A percentile compares a stretch with the other conserved stretches of the same genome.
phyloP scores from a whole-genome alignment of 2,113 vertebrate genomes.

The Acrocephalus arundinaceus region DNA sequence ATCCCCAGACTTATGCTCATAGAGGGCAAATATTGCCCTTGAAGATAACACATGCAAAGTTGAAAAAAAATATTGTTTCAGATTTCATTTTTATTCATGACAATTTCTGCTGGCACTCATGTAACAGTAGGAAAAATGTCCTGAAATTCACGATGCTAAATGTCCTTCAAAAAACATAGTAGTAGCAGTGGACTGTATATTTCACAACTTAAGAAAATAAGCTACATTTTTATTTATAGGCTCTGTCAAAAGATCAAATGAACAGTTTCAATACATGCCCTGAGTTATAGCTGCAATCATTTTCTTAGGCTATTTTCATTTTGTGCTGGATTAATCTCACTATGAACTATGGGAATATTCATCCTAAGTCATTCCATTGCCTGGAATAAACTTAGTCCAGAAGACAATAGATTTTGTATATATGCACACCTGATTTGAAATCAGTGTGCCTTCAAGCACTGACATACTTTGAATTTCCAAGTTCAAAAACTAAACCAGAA shows the following conservation, averaged over 20 bases:
- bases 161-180: background rate
- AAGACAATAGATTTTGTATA: background rate
- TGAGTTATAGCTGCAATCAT: background rate
- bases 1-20: rapidly evolving
- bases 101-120: background rate
- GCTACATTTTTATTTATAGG: background rate
- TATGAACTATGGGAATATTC: background rate
- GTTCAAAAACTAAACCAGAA: background rate
- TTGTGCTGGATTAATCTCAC: background rate
- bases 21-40: background rate
- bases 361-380: background rate
- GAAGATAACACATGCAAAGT: background rate
- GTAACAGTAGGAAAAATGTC: background rate
- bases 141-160: background rate
- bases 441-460: background rate
- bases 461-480: background rate
- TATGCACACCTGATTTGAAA: background rate
- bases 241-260: background rate
- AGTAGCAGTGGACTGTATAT: background rate
- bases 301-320: background rate
- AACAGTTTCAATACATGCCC: background rate
- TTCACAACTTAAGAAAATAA: background rate
- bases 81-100: background rate
- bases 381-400: background rate
- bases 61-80: background rate